phyloP scores from a whole-genome alignment of 2,113 vertebrate genomes.

The Ctenomys sociabilis region DNA sequence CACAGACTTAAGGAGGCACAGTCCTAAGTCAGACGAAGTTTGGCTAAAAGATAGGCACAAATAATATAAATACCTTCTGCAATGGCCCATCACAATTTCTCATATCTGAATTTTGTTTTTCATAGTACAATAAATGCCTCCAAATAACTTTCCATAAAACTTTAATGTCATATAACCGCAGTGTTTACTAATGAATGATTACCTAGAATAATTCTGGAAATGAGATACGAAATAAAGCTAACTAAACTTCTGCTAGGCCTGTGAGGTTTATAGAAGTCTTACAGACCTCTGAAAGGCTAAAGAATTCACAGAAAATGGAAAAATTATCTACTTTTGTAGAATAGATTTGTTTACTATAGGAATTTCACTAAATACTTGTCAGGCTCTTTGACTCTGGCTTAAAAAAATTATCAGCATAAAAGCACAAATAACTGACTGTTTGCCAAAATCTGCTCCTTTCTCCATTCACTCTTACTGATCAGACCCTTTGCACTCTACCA shows the following conservation, averaged over 20 bases:
- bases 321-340: background rate
- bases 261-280: background rate
- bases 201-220: conserved; percentile 22
- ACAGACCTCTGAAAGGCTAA: background rate
- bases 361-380: conserved; percentile 27
- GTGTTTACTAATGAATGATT: conserved; percentile 42
- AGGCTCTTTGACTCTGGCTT: conserved; percentile 28
- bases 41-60: background rate
- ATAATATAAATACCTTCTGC: background rate
- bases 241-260: conserved; percentile 19
- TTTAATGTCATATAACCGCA: conserved; percentile 9
- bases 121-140: conserved; percentile 1
- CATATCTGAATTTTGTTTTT: background rate
- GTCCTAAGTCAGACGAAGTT: conserved; percentile 3
- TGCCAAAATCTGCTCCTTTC: background rate
- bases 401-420: conserved; percentile 13
- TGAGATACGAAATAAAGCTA: background rate
- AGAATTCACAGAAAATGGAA: background rate
- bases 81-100: background rate
- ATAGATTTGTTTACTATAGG: background rate
- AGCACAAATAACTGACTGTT: background rate
- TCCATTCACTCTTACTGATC: background rate
- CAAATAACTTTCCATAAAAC: conserved; percentile 44
- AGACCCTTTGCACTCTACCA: background rate
- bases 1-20: background rate